Conservation (phyloP, 2,797 vertebrate species). For the Limosa lapponica region DNA sequence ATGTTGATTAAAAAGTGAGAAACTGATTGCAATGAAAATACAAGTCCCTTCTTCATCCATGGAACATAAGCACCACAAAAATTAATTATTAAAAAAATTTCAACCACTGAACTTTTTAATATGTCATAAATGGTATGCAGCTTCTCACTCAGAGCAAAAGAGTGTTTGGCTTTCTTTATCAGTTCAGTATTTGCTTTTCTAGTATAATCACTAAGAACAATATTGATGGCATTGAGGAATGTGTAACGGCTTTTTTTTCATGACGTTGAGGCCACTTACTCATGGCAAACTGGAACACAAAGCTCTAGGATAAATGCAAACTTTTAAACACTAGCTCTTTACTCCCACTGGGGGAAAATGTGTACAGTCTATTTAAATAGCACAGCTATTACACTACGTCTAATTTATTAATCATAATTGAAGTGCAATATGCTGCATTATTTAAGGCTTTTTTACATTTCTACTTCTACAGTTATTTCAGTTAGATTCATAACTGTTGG, state of each 20-base stretch:
- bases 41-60: not conserved
- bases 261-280: not conserved
- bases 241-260: not conserved
- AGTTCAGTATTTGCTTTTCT: not conserved
- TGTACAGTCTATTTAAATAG: not conserved
- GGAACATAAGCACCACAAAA: not conserved
- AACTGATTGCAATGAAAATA: slow-evolving; percentile 19
- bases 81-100: not conserved
- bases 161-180: not conserved
- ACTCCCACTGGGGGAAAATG: not conserved
- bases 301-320: not conserved
- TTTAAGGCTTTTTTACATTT: slow-evolving; percentile 59
- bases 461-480: slow-evolving; percentile 41
- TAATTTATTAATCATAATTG: slow-evolving; percentile 65
- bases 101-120: not conserved
- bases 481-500: slow-evolving; percentile 35
- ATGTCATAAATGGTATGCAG: not conserved
- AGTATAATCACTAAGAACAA: not conserved
- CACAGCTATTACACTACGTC: slow-evolving; percentile 7
- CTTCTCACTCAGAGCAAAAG: not conserved
- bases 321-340: not conserved
- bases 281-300: not conserved
- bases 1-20: slow-evolving; percentile 17
- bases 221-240: not conserved
- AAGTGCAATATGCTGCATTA: slow-evolving; percentile 50